Base-by-base conservation (phyloP, 2,888 invertebrate species). In the Cheilosia pagana region DNA sequence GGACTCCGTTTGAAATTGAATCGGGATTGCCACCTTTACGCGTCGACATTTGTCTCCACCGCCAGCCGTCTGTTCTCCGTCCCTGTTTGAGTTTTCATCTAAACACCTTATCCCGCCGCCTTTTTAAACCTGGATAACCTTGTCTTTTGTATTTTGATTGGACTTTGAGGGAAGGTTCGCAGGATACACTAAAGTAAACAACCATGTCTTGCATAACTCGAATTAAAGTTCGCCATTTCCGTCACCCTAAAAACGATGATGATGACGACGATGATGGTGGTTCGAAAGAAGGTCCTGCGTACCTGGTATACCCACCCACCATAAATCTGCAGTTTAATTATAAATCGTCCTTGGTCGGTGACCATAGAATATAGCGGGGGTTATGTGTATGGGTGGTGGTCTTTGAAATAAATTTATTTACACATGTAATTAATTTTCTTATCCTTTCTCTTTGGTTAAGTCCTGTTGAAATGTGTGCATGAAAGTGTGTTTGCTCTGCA, bases 401-500 rank as follows among this genome's bases (percentile, higher is more conserved):
- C 52, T 68, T 60, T 63, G 39, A 70, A 77, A 70, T 70, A 55
- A 70, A 70, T 70, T 77, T 78, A 78, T 70, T 78, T 78, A 71
- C 77, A 78, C 77, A 57, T 78, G 77, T 70, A 70, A 78, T 78
- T 78, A 71, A 78, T 78, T 78, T 78, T 70, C 77, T 77, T 78
- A 78, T 63, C 77, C 77, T 77, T 70, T 63, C 43, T 59, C 43
- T 53, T 60, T 23, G 67, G 31, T 55, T 52, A 57, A 21, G 43
- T 60, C 16, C 41, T 45, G 63, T 8, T 59, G 25, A 28, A 35
- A 41, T 52, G 48, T 41, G 21, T 35, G 35, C 3, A 39, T 48
- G 7, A 16, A 12, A 39, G 39, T 31, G 31, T 45, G 23, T 21
- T 25, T n/a, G 8, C 21, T 31, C 14, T 16, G 28, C 14, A 31